Percentiles rank a stretch among this genome's conserved stretches.
These are phyloP conservation scores for Coptodon rendalli DNA, from an alignment of 2,113 vertebrate genomes.

Conservation along the genomic window DNA sequence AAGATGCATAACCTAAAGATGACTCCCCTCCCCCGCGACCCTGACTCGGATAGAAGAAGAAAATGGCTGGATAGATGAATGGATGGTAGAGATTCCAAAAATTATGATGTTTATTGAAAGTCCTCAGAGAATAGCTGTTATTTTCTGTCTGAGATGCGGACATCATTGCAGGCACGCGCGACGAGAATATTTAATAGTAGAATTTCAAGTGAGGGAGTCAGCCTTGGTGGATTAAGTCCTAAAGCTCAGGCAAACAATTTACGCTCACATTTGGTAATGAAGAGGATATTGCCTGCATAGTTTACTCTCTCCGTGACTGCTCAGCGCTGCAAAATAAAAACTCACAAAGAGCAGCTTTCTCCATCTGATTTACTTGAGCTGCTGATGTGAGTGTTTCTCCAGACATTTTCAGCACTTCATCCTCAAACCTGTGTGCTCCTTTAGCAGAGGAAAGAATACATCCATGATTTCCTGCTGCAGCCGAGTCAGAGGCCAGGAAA, in stretches of 20 bases:
- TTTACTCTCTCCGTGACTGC: neutral
- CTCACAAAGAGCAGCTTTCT: neutral
- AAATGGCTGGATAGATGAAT: neutral
- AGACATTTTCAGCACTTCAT: neutral
- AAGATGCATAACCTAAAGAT: neutral
- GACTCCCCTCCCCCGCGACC: neutral
- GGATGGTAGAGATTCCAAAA: neutral
- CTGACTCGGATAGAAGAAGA: neutral
- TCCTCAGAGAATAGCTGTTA: neutral
- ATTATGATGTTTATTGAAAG: neutral
- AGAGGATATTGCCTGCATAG: neutral
- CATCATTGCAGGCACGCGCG: neutral
- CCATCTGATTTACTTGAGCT: neutral
- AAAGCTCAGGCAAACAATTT: conserved; percentile 19
- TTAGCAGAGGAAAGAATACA: neutral
- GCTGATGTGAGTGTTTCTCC: neutral
- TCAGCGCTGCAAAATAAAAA: neutral
- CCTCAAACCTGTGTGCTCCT: neutral
- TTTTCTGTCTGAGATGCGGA: neutral
- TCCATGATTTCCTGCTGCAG: neutral
- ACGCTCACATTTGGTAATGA: neutral
- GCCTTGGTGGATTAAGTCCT: conserved; percentile 8
- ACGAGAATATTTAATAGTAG: neutral
- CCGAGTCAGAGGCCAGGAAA: neutral
- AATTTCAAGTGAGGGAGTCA: neutral